These are phyloP conservation scores for Conistra vaccinii DNA, from an alignment of 2,888 invertebrate species.

Conservation along the genomic window DNA sequence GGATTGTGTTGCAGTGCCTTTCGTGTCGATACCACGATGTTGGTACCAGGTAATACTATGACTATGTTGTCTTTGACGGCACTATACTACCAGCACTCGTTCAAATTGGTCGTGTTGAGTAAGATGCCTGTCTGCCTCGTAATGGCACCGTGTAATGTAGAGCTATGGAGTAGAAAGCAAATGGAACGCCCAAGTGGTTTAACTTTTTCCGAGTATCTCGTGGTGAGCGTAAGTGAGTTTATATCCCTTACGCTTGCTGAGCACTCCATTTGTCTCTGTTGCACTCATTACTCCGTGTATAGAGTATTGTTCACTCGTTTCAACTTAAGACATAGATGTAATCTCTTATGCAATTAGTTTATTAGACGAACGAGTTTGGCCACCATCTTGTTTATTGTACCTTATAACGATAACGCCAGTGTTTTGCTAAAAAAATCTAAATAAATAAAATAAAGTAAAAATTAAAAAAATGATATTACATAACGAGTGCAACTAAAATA, in stretches of 20 bases:
- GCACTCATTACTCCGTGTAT: constrained; percentile 9
- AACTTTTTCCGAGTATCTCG: not conserved
- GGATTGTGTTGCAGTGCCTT: constrained; percentile 60
- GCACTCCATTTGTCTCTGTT: not conserved
- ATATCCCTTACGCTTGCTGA: not conserved
- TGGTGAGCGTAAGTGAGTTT: not conserved
- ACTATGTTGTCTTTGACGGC: not conserved
- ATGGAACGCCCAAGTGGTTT: constrained; percentile 16
- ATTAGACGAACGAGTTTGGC: constrained; percentile 53
- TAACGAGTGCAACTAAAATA: constrained; percentile 82
- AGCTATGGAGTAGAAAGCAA: constrained; percentile 22
- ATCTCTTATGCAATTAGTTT: constrained; percentile 53
- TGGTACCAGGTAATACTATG: not conserved
- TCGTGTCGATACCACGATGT: constrained; percentile 9
- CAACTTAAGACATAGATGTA: constrained; percentile 45
- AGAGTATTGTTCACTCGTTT: constrained; percentile 20
- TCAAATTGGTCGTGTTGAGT: not conserved
- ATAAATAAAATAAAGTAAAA: constrained; percentile 71
- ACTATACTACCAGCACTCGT: not conserved
- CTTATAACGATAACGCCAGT: constrained; percentile 62
- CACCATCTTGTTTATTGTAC: constrained; percentile 59
- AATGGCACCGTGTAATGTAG: constrained; percentile 8
- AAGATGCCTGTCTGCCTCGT: not conserved
- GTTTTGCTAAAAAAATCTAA: constrained; percentile 68
- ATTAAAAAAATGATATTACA: constrained; percentile 68